A percentile compares a stretch with the other conserved stretches of the same genome.
Evolutionary conservation across 2,888 invertebrate species (phyloP).

Genomic region (Malacosoma neustria): DNA sequence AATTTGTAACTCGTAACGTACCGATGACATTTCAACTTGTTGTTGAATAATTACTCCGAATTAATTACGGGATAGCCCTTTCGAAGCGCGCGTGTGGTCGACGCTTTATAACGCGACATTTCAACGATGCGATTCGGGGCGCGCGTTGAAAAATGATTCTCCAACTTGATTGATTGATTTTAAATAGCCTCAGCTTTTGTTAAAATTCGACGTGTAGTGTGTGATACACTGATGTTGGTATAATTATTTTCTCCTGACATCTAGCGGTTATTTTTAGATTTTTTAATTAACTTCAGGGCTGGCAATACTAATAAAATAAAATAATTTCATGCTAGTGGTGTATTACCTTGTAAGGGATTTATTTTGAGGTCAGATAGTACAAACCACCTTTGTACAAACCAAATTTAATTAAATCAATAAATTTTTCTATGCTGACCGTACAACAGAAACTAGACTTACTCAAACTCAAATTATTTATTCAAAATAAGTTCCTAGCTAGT

Average conservation of each 20-base stretch:
- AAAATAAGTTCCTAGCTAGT: no score
- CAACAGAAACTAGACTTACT: no score
- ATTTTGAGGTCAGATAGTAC: no score
- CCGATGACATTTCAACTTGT: conserved; percentile 36
- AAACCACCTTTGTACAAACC: no score
- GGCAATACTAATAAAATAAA: no score
- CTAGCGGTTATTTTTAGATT: background rate
- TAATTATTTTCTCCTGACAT: background rate
- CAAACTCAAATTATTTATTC: no score
- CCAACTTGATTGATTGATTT: conserved; percentile 22
- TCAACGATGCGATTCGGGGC: conserved; percentile 24
- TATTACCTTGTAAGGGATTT: no score
- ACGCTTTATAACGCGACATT: conserved; percentile 22
- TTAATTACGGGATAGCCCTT: conserved; percentile 22
- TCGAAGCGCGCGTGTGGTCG: conserved; percentile 25
- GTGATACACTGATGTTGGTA: background rate
- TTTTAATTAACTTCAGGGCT: background rate
- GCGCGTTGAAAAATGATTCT: conserved; percentile 25
- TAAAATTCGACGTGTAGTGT: background rate
- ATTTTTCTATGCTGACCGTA: no score
- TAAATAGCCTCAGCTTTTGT: conserved; percentile 7
- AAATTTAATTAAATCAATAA: no score
- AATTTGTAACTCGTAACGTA: conserved; percentile 39
- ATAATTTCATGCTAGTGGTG: no score
- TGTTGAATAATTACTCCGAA: conserved; percentile 32